Percentiles rank a stretch among this genome's conserved stretches.
Conservation (phyloP, 2,797 vertebrate genomes). For the Macrochelys suwanniensis region DNA sequence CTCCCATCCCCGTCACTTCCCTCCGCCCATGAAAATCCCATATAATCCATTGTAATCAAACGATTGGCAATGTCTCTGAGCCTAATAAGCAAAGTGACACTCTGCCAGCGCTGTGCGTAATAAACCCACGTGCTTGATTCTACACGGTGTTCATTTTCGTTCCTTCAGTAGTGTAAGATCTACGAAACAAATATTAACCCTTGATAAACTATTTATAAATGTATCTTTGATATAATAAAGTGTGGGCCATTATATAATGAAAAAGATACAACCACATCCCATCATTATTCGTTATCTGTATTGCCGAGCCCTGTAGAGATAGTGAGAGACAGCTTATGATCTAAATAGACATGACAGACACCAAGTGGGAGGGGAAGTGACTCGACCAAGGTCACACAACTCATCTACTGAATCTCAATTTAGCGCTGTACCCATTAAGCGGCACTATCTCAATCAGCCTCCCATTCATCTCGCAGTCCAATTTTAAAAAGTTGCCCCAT, state of each 20-base stretch:
- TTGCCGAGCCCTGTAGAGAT: background rate
- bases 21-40: too few species aligned
- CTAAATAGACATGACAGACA: background rate
- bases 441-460: background rate
- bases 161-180: background rate
- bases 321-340: background rate
- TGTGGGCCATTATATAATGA: background rate
- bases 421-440: background rate
- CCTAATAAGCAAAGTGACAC: too few species aligned
- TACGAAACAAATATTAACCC: background rate
- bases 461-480: background rate
- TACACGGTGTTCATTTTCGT: too few species aligned
- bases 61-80: too few species aligned
- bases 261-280: background rate
- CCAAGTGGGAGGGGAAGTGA: background rate
- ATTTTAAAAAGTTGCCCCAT: background rate
- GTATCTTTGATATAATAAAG: background rate
- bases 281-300: background rate
- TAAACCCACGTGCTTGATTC: too few species aligned
- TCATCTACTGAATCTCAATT: background rate
- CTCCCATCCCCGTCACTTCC: too few species aligned
- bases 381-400: background rate
- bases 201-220: background rate
- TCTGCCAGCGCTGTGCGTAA: too few species aligned
- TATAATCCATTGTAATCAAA: too few species aligned